These are phyloP conservation scores for Coenobita brevimanus DNA, from an alignment of 1,140 invertebrate species.

Conservation along the genomic window DNA sequence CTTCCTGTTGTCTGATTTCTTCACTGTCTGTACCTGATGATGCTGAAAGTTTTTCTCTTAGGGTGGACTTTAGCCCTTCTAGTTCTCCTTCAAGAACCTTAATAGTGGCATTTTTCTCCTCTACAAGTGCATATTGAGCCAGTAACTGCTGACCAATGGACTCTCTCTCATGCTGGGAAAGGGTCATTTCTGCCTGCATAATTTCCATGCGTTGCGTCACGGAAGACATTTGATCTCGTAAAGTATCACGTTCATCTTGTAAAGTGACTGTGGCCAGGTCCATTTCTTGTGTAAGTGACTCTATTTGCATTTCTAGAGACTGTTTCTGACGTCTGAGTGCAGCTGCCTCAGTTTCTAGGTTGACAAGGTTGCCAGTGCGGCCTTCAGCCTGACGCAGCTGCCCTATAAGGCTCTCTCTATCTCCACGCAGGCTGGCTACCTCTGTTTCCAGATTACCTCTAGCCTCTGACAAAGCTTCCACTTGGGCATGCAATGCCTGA, in stretches of 20 bases:
- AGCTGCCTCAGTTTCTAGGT: conserved; percentile 53
- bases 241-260: conserved; percentile 39
- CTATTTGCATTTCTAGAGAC: conserved; percentile 32
- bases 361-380: conserved; percentile 44
- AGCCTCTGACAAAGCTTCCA: conserved; percentile 55
- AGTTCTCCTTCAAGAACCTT: conserved; percentile 32
- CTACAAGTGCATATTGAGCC: conserved; percentile 32
- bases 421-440: conserved; percentile 31
- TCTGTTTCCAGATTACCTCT: conserved; percentile 52
- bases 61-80: background rate
- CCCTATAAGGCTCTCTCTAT: conserved; percentile 12
- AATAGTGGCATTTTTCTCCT: conserved; percentile 36
- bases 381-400: conserved; percentile 21
- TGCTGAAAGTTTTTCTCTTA: background rate
- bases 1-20: background rate
- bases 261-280: conserved; percentile 39
- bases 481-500: conserved; percentile 29
- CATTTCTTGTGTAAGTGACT: conserved; percentile 29
- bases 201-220: background rate
- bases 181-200: conserved; percentile 26
- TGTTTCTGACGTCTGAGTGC: conserved; percentile 37
- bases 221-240: conserved; percentile 1
- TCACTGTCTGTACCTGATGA: background rate
- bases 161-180: conserved; percentile 32
- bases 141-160: conserved; percentile 45